Base-by-base conservation (phyloP, 2,113 vertebrate genomes). In the Nesogale talazaci region DNA sequence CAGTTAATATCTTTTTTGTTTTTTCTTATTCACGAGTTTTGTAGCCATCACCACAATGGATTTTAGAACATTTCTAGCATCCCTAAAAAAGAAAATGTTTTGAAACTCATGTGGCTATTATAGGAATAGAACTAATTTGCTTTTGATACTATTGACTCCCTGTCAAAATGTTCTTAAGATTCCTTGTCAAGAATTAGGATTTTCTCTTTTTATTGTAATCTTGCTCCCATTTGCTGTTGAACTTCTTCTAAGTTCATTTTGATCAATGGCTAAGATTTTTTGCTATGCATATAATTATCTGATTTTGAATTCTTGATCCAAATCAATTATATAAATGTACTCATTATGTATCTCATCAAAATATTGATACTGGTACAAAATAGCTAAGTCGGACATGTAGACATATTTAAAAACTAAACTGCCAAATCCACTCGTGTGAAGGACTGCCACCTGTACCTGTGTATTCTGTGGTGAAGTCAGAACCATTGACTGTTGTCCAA, bases 21-120 rank as follows among this genome's bases (percentile, higher is more conserved):
- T 91, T 94, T 69, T 3, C 88, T 40, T 94, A 89, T 76, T 83
- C 34, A 74, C 25, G 40, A 86, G 8, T 90, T 94, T 19, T 75
- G 38, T 9, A 82, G 40, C 34, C 27, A 31, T 75, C 15, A 46
- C 34, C 69, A 89, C 61, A 91, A 27, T 83, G 23, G 80, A 27
- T 89, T 89, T 96, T 87, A 91, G 61, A 91, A 87, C 16, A 88
- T 46, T 85, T 93, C 84, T 34, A 46, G 89, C 57, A 95, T 29
- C 34, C n/a, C 7, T 0, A 34, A 81, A 88, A 90, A 25, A 88
- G 63, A 92, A 92, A 92, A 12, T 85, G 34, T 81, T 90, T 92
- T 89, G 87, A 91, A 92, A 92, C 70, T 92, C 78, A 83, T 46
- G 42, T 61, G 70, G 25, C 38, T 40, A 31, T 0, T 0, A 79